These are phyloP conservation scores for Candidula unifasciata DNA, from an alignment of 2,888 invertebrate species.

Conservation along the genomic window DNA sequence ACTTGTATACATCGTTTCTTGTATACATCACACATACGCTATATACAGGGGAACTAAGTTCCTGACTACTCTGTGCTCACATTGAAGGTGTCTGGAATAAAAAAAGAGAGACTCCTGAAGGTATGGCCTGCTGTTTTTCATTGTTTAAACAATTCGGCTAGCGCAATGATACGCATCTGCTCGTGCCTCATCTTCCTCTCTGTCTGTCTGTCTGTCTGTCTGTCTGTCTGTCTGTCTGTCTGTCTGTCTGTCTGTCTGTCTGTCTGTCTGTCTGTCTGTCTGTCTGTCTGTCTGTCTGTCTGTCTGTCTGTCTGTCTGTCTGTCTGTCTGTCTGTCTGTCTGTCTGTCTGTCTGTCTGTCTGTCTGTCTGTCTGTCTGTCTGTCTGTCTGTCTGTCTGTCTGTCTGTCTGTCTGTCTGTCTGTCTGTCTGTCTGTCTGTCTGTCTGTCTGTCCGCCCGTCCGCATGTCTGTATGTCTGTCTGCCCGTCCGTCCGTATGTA, in stretches of 20 bases:
- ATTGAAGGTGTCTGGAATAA: too few relatives aligned
- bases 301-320: conserved; percentile 1
- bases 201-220: conserved; percentile 8
- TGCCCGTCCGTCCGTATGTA: too few relatives aligned
- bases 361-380: conserved; percentile 11
- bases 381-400: conserved; percentile 21
- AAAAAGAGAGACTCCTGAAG: too few relatives aligned
- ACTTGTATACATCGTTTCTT: too few relatives aligned
- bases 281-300: not conserved
- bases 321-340: conserved; percentile 8
- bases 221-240: not conserved
- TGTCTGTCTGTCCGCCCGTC: not conserved
- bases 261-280: conserved; percentile 8
- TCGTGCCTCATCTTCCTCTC: not conserved
- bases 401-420: conserved; percentile 22
- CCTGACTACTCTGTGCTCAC: too few relatives aligned
- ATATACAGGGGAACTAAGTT: too few relatives aligned
- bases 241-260: conserved; percentile 8
- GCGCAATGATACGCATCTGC: too few relatives aligned
- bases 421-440: not conserved
- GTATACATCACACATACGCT: too few relatives aligned
- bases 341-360: conserved; percentile 11
- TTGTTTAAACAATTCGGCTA: too few relatives aligned
- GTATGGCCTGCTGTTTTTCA: too few relatives aligned
- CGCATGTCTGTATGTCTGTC: not conserved